A percentile compares a stretch with the other conserved stretches of the same genome.
Evolutionary conservation across 1,140 invertebrate genomes (phyloP).

Genomic region (Oncopeltus fasciatus): DNA sequence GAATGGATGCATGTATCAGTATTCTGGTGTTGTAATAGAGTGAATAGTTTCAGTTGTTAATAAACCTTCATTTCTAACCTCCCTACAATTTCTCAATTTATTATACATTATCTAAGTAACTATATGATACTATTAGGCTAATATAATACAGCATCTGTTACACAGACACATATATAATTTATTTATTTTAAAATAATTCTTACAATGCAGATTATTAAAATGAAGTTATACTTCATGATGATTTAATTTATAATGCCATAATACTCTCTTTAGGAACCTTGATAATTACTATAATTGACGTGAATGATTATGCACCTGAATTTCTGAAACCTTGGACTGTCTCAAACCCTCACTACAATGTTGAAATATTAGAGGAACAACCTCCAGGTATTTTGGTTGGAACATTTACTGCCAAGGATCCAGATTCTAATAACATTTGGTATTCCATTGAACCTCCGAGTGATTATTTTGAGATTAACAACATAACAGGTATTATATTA

Average conservation of each 20-base stretch:
- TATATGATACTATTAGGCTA: too few species aligned
- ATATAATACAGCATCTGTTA: too few species aligned
- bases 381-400: constrained; percentile 63
- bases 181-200: too few species aligned
- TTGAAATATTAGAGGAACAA: constrained; percentile 68
- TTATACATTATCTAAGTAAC: too few species aligned
- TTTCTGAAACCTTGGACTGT: constrained; percentile 58
- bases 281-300: constrained; percentile 74
- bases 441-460: constrained; percentile 56
- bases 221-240: too few species aligned
- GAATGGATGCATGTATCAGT: too few species aligned
- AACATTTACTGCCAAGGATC: constrained; percentile 65
- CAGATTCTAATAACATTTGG: constrained; percentile 64
- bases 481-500: constrained; percentile 54
- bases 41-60: too few species aligned
- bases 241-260: background rate
- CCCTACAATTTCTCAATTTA: too few species aligned
- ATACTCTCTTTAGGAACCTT: constrained; percentile 43
- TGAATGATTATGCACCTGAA: constrained; percentile 46
- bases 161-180: too few species aligned
- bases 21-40: too few species aligned
- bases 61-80: too few species aligned
- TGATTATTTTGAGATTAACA: constrained; percentile 63
- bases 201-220: too few species aligned
- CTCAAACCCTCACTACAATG: constrained; percentile 47